Evolutionary conservation across 2,888 invertebrate genomes (phyloP), one percentile per base, ranked within the genome.

Genomic region (Ormia ochracea): DNA sequence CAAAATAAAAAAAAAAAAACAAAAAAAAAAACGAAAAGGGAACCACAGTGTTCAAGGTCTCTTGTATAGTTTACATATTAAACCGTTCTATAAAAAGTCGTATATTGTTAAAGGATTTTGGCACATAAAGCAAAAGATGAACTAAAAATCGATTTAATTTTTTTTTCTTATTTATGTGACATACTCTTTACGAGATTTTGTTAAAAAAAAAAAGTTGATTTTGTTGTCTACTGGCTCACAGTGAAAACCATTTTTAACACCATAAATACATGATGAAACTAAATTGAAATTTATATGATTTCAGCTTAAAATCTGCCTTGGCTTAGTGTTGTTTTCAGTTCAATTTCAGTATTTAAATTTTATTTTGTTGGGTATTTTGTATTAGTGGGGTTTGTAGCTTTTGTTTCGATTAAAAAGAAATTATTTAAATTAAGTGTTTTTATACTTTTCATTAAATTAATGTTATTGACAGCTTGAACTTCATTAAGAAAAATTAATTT

Each of bases 391-490:
- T 76, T 76, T 61, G 45, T 50, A 31, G 50, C 14, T 17, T 56
- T 21, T 63, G n/a, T 73, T 66, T 28, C 14, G 54, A 69, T 68
- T 73, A 48, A 36, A 69, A 59, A n/a, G n/a, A n/a, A n/a, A 31
- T 61, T 63, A 63, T 69, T 61, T 56, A 58, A 65, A 52, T 48
- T 54, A 70, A 76, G 56, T 75, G 54, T 73, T 73, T 61, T 74
- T 63, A 52, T 48, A 59, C 65, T 75, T 74, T 70, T n/a, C 78
- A 82, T 83, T 81, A 78, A 82, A 75, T 69, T 78, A 58, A 77
- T 65, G 78, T 84, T 83, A 83, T 84, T 83, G 82, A 81, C 76
- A 81, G 78, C 82, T 83, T 79, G 74, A 23, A 78, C 17, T 70
- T 48, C 33, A 56, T 73, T 76, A 23, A 21, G 17, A 43, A 5